Evolutionary conservation across 2,797 vertebrate genomes (phyloP).

Genomic region (Tinamus major): DNA sequence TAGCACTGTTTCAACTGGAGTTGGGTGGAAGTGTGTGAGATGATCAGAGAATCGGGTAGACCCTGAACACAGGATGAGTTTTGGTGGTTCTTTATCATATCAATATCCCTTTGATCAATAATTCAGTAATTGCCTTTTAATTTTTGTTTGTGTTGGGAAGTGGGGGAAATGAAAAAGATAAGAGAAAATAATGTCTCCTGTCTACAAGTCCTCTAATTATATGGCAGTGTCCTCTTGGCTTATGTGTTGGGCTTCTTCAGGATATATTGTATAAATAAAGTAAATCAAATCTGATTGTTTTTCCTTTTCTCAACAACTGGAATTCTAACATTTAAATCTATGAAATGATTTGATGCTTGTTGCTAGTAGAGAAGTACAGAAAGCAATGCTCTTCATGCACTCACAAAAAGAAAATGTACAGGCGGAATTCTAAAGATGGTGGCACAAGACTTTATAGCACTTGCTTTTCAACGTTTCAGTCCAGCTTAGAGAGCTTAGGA

Average conservation of each 20-base stretch:
- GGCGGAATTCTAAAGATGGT: neutral
- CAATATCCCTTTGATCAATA: neutral
- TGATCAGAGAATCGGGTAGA: neutral
- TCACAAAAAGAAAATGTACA: neutral
- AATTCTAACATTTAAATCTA: neutral
- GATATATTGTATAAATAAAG: neutral
- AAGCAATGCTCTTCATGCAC: neutral
- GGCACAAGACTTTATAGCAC: neutral
- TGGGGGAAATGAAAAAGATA: too few relatives aligned
- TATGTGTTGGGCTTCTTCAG: neutral
- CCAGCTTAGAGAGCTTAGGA: neutral
- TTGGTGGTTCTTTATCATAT: neutral
- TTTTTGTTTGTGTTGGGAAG: neutral
- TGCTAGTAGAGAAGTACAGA: neutral
- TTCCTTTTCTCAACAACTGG: neutral
- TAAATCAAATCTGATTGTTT: neutral
- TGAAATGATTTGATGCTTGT: neutral
- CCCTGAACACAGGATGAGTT: rapidly evolving
- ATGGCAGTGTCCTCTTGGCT: neutral
- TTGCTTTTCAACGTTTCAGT: neutral
- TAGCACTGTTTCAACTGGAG: neutral
- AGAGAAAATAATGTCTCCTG: neutral
- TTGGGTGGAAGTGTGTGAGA: rapidly evolving
- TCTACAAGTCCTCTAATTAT: neutral
- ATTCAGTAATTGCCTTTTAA: neutral